Percentiles rank a stretch among this genome's conserved stretches.
These are phyloP conservation scores for Macrosoma leucophasiata DNA, from an alignment of 2,888 invertebrate species.

Conservation along the genomic window DNA sequence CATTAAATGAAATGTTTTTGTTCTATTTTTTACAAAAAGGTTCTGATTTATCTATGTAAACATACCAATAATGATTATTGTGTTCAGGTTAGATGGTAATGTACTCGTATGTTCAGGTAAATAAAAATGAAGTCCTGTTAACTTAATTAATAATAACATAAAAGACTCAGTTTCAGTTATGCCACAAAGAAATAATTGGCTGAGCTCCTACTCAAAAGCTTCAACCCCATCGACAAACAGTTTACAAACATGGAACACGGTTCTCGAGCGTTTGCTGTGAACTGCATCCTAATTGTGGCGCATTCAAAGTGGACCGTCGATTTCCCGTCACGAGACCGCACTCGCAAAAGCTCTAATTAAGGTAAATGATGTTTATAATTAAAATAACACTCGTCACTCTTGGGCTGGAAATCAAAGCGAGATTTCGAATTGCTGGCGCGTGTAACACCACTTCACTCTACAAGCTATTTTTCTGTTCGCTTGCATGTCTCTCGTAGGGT, in stretches of 20 bases:
- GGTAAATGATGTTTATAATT: constrained; percentile 74
- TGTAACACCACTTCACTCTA: constrained; percentile 52
- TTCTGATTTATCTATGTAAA: too few species aligned
- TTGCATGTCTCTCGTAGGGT: constrained; percentile 30
- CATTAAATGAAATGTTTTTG: too few species aligned
- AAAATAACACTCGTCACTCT: constrained; percentile 63
- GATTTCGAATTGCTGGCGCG: constrained; percentile 48
- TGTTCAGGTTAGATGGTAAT: too few species aligned
- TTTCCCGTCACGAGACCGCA: constrained; percentile 55
- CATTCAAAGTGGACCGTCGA: constrained; percentile 57
- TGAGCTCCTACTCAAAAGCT: too few species aligned
- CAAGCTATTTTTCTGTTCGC: constrained; percentile 41
- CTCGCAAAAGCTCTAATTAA: constrained; percentile 63
- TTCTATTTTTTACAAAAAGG: too few species aligned
- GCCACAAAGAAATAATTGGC: too few species aligned
- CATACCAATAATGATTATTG: too few species aligned
- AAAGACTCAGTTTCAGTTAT: too few species aligned
- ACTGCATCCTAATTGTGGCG: constrained; percentile 63
- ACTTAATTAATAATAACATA: too few species aligned
- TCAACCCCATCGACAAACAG: constrained; percentile 50
- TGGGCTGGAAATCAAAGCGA: constrained; percentile 57
- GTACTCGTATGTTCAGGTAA: too few species aligned
- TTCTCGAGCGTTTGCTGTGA: constrained; percentile 42
- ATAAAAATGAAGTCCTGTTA: too few species aligned
- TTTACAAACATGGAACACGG: constrained; percentile 47